These are phyloP conservation scores for Aleiodes testaceus DNA, from an alignment of 2,888 invertebrate genomes.

Conservation along the genomic window DNA sequence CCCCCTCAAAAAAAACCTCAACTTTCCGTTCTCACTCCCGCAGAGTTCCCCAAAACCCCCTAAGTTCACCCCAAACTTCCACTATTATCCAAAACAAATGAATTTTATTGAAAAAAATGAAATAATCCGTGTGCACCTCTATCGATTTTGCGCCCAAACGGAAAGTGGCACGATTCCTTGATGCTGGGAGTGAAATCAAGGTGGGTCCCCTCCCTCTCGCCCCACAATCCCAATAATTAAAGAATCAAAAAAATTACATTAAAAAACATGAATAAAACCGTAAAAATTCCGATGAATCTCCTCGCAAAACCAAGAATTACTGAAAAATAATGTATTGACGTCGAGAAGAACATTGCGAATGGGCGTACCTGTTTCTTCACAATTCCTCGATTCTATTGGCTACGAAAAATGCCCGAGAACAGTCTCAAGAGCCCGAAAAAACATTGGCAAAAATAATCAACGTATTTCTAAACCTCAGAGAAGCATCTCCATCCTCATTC, in stretches of 20 bases:
- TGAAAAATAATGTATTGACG: conserved; percentile 11
- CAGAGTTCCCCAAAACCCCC: not conserved
- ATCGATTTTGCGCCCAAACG: conserved; percentile 63
- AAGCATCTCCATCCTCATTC: no score
- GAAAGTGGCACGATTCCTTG: conserved; percentile 54
- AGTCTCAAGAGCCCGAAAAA: not conserved
- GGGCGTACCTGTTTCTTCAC: conserved; percentile 52
- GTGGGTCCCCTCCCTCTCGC: conserved; percentile 31
- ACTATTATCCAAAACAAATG: no score
- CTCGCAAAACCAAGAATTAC: not conserved
- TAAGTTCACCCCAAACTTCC: not conserved
- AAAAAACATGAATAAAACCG: not conserved
- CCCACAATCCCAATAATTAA: not conserved
- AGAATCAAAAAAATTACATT: not conserved
- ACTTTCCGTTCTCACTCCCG: not conserved
- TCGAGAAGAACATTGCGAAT: conserved; percentile 45
- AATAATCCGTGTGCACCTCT: conserved; percentile 54
- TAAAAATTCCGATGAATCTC: not conserved
- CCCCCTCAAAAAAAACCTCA: not conserved
- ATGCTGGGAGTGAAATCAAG: conserved; percentile 46
- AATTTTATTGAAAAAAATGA: not conserved
- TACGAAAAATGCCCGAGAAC: not conserved
- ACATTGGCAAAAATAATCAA: no score
- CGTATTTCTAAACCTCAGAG: not conserved
- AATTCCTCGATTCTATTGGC: conserved; percentile 12